Evolutionary conservation across 2,113 vertebrate species (phyloP), one percentile per base, ranked within the genome.

Genomic region (Pedionomus torquatus): DNA sequence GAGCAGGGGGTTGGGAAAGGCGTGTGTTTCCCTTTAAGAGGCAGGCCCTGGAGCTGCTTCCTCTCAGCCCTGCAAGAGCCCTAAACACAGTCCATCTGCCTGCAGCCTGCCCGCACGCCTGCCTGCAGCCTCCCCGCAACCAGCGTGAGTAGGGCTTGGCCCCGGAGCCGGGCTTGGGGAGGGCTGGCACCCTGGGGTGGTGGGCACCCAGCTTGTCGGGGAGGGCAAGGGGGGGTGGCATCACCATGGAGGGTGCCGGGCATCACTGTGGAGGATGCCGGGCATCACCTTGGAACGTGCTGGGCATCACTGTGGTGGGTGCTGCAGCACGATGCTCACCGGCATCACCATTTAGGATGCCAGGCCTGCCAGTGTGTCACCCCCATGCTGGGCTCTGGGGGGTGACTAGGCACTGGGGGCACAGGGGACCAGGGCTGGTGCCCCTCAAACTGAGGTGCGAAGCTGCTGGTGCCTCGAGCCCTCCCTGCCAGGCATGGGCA

Each of bases 1-100:
- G 51, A 93, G 82, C 79, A 77, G 84, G 80, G 60, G 93, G 74
- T 66, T 96, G 90, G 96, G 93, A 97, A 96, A 96, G 95, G 90
- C 76, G 93, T 86, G 93, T 91, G 95, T 98, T 96, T 96, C 95
- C 97, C 98, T 98, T 98, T 98, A 98, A 98, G 98, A 97, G 98
- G 97, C 96, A 92, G 98, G 98, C 85, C 93, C 66, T 85, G 91
- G 83, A 89, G 95, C 91, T n/a, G 95, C 88, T 98, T 97, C 97
- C 97, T 96, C 95, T 97, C 85, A 83, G 95, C 88, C 76, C 16
- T 93, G 96, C 49, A 43, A 82, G 88, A 97, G 88, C 85, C 96
- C 89, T 77, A 94, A 95, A 96, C 94, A 95, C 94, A 98, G 92
- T 91, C 82, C 95, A 95, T 96, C 87, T 88, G 90, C 94, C 92